phyloP scores from a whole-genome alignment of 2,888 invertebrate genomes.

The Keiferia lycopersicella region DNA sequence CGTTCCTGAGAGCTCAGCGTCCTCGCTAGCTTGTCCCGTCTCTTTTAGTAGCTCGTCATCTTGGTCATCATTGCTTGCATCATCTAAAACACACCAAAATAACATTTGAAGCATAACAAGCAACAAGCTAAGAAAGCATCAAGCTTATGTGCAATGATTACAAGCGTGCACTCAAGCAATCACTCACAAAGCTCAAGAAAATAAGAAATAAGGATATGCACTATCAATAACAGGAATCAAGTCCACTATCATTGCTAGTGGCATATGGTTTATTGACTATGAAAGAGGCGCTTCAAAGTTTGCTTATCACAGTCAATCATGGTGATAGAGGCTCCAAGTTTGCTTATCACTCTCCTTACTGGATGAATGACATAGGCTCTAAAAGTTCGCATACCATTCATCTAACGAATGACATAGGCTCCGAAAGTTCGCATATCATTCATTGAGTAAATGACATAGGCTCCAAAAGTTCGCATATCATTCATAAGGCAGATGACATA shows the following conservation, averaged over 20 bases:
- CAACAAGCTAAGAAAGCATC: not conserved
- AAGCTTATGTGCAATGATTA: not conserved
- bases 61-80: not conserved
- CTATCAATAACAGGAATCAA: not conserved
- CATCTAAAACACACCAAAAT: slow-evolving; percentile 7
- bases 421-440: slow-evolving; percentile 3
- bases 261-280: not conserved
- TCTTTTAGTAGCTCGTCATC: not conserved
- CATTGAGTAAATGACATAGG: not conserved
- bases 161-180: slow-evolving; percentile 11
- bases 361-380: not conserved
- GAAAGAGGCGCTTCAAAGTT: slow-evolving; percentile 1
- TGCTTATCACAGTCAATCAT: not conserved
- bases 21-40: not conserved
- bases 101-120: not conserved
- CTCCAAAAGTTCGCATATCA: not conserved
- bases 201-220: not conserved
- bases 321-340: slow-evolving; percentile 7
- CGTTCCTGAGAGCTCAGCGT: slow-evolving; percentile 5
- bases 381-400: not conserved
- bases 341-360: not conserved
- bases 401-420: not conserved
- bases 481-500: not conserved
- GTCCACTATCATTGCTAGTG: not conserved
- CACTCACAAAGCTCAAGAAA: slow-evolving; percentile 1